phyloP scores from a whole-genome alignment of 2,113 vertebrate species.

The Petrocephalus microphthalmus region DNA sequence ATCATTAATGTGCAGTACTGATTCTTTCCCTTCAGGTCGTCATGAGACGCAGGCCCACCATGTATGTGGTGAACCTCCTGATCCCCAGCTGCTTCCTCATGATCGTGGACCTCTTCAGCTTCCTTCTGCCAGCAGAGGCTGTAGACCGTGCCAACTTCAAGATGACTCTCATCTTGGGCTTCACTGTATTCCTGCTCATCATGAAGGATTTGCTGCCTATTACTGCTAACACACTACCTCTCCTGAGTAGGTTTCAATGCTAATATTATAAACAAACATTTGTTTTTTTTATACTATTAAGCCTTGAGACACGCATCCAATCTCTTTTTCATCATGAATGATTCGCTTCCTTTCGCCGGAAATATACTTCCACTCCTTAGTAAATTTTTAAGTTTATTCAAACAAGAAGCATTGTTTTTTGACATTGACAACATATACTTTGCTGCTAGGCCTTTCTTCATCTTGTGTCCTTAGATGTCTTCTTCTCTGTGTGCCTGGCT shows the following conservation, averaged over 20 bases:
- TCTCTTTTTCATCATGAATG: conserved; percentile 69
- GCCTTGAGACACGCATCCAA: no score
- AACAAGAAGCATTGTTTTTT: background rate
- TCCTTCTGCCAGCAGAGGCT: conserved; percentile 60
- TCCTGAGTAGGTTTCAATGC: conserved; percentile 57
- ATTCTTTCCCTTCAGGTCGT: background rate
- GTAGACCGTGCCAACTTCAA: conserved; percentile 61
- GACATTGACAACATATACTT: background rate
- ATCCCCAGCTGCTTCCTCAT: conserved; percentile 66
- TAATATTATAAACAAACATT: no score
- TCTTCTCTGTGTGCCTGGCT: conserved; percentile 25
- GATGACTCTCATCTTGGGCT: conserved; percentile 70
- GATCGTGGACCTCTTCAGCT: conserved; percentile 64
- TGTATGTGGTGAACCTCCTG: conserved; percentile 64
- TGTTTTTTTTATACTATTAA: no score
- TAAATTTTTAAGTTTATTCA: conserved; percentile 28
- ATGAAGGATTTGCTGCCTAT: conserved; percentile 65
- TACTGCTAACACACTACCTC: conserved; percentile 52
- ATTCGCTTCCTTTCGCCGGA: conserved; percentile 60
- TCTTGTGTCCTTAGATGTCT: background rate
- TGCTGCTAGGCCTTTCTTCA: background rate
- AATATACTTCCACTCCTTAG: conserved; percentile 56
- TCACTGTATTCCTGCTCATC: conserved; percentile 67
- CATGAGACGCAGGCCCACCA: conserved; percentile 48
- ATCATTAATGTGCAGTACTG: background rate